Evolutionary conservation across 2,113 vertebrate genomes (phyloP).

Genomic region (Entelurus aequoreus): DNA sequence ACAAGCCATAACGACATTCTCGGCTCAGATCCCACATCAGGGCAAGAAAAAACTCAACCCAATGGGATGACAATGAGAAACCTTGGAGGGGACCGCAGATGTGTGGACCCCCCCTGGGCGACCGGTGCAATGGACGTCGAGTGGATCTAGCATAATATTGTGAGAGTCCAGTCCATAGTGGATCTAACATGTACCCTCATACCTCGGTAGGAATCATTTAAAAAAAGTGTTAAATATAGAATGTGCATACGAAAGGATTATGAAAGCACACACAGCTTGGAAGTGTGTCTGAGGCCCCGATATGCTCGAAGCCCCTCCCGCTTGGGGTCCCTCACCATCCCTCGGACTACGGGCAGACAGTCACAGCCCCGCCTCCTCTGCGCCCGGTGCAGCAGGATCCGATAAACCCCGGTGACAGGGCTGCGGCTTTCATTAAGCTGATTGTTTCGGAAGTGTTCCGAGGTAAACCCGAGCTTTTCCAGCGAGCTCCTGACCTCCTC

Average conservation of each 20-base stretch:
- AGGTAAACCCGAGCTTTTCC: constrained; percentile 80
- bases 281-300: constrained; percentile 81
- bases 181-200: too few relatives aligned
- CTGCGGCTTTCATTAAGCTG: constrained; percentile 70
- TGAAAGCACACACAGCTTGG: constrained; percentile 87
- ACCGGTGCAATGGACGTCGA: too few relatives aligned
- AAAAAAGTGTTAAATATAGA: not conserved
- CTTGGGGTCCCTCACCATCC: constrained; percentile 74
- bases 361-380: constrained; percentile 79
- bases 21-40: too few relatives aligned
- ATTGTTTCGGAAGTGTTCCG: constrained; percentile 78
- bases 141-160: too few relatives aligned
- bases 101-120: too few relatives aligned
- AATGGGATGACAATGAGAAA: too few relatives aligned
- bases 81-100: too few relatives aligned
- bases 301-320: constrained; percentile 72
- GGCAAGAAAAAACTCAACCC: too few relatives aligned
- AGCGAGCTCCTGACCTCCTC: constrained; percentile 76
- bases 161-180: too few relatives aligned
- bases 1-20: too few relatives aligned
- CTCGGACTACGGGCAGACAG: constrained; percentile 70
- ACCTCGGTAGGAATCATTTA: too few relatives aligned
- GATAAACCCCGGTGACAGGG: constrained; percentile 82
- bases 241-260: constrained; percentile 29
- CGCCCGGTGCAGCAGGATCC: constrained; percentile 82